phyloP scores from a whole-genome alignment of 1,140 invertebrate species.

The Rhyzopertha dominica region DNA sequence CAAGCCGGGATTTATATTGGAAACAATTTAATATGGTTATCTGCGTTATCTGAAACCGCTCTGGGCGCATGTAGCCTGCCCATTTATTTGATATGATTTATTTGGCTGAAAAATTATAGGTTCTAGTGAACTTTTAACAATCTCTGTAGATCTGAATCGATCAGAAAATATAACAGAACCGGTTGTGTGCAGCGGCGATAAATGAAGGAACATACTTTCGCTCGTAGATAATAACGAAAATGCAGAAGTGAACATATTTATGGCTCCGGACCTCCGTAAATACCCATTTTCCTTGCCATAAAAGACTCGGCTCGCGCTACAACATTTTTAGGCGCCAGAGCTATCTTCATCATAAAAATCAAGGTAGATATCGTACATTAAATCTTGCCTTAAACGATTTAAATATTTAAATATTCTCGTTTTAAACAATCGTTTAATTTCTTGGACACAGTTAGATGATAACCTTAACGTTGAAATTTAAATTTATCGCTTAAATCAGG shows the following conservation, averaged over 20 bases:
- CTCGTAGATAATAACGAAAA: slow-evolving; percentile 18
- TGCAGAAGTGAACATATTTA: slow-evolving; percentile 19
- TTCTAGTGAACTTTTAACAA: too few relatives aligned
- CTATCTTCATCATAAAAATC: slow-evolving; percentile 23
- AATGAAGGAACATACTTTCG: slow-evolving; percentile 17
- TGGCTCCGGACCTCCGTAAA: slow-evolving; percentile 17
- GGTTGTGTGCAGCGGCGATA: slow-evolving; percentile 3
- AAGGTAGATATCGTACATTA: slow-evolving; percentile 21
- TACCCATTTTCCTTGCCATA: slow-evolving; percentile 24
- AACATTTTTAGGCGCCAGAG: slow-evolving; percentile 26
- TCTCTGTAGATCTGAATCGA: not conserved
- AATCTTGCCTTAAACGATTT: slow-evolving; percentile 19
- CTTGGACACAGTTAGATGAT: too few relatives aligned
- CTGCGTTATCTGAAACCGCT: slow-evolving; percentile 21
- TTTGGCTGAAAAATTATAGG: not conserved
- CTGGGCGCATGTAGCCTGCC: too few relatives aligned
- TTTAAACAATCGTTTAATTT: too few relatives aligned
- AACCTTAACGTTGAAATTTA: too few relatives aligned
- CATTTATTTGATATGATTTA: slow-evolving; percentile 7
- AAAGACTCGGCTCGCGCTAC: slow-evolving; percentile 24
- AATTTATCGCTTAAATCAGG: too few relatives aligned
- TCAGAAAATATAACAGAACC: slow-evolving; percentile 1
- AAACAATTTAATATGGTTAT: slow-evolving; percentile 23
- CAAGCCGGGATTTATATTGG: slow-evolving; percentile 22
- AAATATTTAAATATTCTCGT: slow-evolving; percentile 23